A percentile compares a stretch with the other conserved stretches of the same genome.
phyloP scores from a whole-genome alignment of 2,888 invertebrate genomes.

The Nephrotoma appendiculata region DNA sequence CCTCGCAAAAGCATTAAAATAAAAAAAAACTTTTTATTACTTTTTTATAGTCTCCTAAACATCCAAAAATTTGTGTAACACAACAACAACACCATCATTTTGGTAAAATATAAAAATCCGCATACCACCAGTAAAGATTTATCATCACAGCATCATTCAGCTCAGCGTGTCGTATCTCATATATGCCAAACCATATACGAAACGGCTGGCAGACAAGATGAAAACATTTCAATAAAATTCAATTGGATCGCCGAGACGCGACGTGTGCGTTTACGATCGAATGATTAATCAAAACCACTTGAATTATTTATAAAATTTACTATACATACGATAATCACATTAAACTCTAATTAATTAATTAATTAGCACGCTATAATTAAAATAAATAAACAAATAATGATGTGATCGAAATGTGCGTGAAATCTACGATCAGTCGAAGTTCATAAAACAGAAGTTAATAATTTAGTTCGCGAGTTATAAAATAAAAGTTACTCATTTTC shows the following conservation, averaged over 20 bases:
- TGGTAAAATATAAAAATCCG: neutral
- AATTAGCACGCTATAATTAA: neutral
- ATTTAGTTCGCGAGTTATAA: neutral
- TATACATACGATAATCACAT: neutral
- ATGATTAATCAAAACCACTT: neutral
- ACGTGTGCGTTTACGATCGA: neutral
- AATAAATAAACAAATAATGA: neutral
- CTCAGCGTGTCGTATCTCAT: neutral
- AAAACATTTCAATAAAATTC: neutral
- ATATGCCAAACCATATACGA: neutral
- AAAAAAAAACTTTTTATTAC: neutral
- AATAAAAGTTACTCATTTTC: neutral
- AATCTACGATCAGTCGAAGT: neutral
- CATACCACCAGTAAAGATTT: neutral
- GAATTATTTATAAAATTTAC: neutral
- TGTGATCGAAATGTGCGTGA: neutral
- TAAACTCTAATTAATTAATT: neutral
- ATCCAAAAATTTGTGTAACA: neutral
- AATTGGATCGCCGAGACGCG: neutral
- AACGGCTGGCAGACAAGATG: neutral
- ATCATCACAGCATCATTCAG: neutral
- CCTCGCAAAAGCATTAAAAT: neutral
- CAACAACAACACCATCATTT: neutral
- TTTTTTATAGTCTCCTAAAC: neutral
- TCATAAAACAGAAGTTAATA: neutral